Conservation (phyloP, 2,888 invertebrate species). For the Metallyticus violacea region DNA sequence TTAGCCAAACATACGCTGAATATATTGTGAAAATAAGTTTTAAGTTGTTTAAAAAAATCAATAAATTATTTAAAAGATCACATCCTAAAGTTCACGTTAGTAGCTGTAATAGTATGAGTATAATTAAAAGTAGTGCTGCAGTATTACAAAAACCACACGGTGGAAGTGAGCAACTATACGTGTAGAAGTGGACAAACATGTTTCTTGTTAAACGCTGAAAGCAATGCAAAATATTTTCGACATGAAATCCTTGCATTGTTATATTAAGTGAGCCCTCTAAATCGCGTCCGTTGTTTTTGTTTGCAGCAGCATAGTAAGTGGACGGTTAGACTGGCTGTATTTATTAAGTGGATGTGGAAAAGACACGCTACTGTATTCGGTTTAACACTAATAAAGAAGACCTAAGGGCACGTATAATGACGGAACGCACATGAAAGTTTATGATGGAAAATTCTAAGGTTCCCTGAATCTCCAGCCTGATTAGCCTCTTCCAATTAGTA, state of each 20-base stretch:
- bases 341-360: neutral
- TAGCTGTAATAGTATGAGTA: too few relatives aligned
- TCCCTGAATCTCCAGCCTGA: neutral
- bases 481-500: neutral
- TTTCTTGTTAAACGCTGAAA: too few relatives aligned
- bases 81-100: too few relatives aligned
- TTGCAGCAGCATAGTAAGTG: neutral
- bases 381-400: neutral
- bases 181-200: too few relatives aligned
- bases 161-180: too few relatives aligned
- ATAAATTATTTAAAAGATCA: too few relatives aligned
- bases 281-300: neutral
- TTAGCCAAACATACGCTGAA: too few relatives aligned
- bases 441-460: neutral
- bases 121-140: too few relatives aligned
- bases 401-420: neutral
- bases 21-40: too few relatives aligned
- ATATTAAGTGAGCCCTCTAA: neutral
- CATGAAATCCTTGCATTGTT: neutral
- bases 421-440: neutral
- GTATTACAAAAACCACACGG: too few relatives aligned
- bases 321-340: neutral
- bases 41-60: too few relatives aligned
- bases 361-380: neutral
- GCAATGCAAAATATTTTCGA: too few relatives aligned